These are phyloP conservation scores for Caenorhabditis sp. DNA, from an alignment of 2,888 invertebrate genomes.

Conservation along the genomic window DNA sequence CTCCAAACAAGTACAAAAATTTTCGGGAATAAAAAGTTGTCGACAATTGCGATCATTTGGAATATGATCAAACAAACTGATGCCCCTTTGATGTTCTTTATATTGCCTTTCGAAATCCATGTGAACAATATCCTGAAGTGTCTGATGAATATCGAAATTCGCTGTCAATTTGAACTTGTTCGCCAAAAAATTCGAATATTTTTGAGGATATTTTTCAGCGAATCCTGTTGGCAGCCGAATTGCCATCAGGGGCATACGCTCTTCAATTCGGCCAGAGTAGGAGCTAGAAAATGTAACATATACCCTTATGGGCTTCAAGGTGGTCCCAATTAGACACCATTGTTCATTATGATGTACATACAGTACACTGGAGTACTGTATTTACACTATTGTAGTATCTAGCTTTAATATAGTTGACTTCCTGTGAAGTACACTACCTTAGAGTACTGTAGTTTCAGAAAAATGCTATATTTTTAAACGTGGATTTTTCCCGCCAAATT, in stretches of 20 bases:
- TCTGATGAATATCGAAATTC: conserved; percentile 72
- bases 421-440: too few relatives aligned
- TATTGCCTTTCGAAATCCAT: conserved; percentile 16
- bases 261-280: conserved; percentile 67
- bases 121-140: conserved; percentile 26
- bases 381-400: too few relatives aligned
- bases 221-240: conserved; percentile 69
- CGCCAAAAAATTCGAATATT: conserved; percentile 15
- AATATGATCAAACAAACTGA: conserved; percentile 2
- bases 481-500: too few relatives aligned
- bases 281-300: neutral
- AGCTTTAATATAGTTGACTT: too few relatives aligned
- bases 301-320: too few relatives aligned
- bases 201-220: conserved; percentile 46
- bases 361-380: too few relatives aligned
- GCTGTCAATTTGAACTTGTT: conserved; percentile 54
- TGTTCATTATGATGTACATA: too few relatives aligned
- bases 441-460: too few relatives aligned
- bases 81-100: neutral
- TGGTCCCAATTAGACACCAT: too few relatives aligned
- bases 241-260: conserved; percentile 72
- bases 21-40: conserved; percentile 37
- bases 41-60: neutral
- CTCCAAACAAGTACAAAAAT: conserved; percentile 51
- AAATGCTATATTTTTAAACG: neutral